phyloP scores from a whole-genome alignment of 1,140 invertebrate species.

The Reticulitermes speratus region DNA sequence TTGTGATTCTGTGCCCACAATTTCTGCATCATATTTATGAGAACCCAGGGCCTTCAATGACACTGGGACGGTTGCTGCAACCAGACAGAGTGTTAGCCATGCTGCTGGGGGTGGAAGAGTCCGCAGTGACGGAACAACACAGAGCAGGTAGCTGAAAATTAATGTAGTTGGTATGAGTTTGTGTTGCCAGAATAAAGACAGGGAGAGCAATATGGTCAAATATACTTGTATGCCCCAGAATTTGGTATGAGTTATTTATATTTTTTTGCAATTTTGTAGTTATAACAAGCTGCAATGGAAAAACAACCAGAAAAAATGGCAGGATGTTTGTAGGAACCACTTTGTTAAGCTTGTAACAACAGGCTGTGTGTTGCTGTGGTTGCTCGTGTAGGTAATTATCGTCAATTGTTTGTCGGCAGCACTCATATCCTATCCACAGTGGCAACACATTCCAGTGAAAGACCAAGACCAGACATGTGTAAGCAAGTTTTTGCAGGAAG shows the following conservation, averaged over 20 bases:
- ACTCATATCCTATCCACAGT: conserved; percentile 68
- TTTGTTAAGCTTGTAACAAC: no score
- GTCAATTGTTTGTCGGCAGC: conserved; percentile 46
- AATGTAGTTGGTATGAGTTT: not conserved
- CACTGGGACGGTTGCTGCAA: conserved; percentile 62
- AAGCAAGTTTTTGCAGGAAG: conserved; percentile 72
- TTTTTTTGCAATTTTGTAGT: not conserved
- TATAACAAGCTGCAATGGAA: no score
- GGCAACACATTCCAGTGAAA: conserved; percentile 72
- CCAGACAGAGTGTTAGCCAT: conserved; percentile 73
- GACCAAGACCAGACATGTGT: conserved; percentile 80
- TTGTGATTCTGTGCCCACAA: conserved; percentile 74
- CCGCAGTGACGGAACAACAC: conserved; percentile 60
- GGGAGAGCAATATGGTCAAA: no score
- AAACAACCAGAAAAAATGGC: no score
- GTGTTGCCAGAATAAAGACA: conserved; percentile 9
- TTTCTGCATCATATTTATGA: conserved; percentile 63
- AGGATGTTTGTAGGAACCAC: no score
- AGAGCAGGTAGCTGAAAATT: conserved; percentile 47
- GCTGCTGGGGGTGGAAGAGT: conserved; percentile 70
- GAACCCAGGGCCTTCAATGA: conserved; percentile 51
- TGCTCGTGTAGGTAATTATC: no score
- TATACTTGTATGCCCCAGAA: no score
- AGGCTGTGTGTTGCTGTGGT: no score
- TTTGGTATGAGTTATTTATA: not conserved